Evolutionary conservation across 2,113 vertebrate genomes (phyloP).

Genomic region (Clinocottus analis): DNA sequence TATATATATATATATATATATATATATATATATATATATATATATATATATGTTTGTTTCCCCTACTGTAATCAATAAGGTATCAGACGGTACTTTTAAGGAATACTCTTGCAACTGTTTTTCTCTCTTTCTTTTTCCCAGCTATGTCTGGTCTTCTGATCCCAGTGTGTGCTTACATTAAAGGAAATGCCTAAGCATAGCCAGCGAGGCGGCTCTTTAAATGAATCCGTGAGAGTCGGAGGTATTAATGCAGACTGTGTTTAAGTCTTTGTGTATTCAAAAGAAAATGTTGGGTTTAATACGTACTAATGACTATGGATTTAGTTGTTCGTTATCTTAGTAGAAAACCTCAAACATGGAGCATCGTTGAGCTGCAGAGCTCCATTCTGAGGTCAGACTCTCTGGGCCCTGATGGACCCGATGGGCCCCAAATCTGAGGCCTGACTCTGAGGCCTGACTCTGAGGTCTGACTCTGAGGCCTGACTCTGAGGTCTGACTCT

Average conservation of each 20-base stretch:
- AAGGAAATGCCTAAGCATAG: slow-evolving; percentile 30
- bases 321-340: neutral
- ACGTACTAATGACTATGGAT: neutral
- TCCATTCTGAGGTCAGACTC: neutral
- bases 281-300: neutral
- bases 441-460: too few relatives aligned
- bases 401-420: too few relatives aligned
- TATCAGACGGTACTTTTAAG: slow-evolving; percentile 36
- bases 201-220: slow-evolving; percentile 23
- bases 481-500: too few relatives aligned
- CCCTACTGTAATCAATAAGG: slow-evolving; percentile 24
- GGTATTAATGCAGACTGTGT: slow-evolving; percentile 6
- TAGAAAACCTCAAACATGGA: too few relatives aligned
- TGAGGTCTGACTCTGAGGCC: too few relatives aligned
- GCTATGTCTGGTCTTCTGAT: slow-evolving; percentile 36
- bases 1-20: neutral
- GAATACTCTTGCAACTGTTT: neutral
- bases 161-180: slow-evolving; percentile 9
- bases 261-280: neutral
- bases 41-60: neutral
- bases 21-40: neutral
- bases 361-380: neutral
- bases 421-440: too few relatives aligned
- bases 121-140: neutral
- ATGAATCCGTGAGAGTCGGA: neutral